Percentiles rank a stretch among this genome's conserved stretches.
phyloP scores from a whole-genome alignment of 92 coral and sea anemone species.

The Hydrozoanthus gracilis region DNA sequence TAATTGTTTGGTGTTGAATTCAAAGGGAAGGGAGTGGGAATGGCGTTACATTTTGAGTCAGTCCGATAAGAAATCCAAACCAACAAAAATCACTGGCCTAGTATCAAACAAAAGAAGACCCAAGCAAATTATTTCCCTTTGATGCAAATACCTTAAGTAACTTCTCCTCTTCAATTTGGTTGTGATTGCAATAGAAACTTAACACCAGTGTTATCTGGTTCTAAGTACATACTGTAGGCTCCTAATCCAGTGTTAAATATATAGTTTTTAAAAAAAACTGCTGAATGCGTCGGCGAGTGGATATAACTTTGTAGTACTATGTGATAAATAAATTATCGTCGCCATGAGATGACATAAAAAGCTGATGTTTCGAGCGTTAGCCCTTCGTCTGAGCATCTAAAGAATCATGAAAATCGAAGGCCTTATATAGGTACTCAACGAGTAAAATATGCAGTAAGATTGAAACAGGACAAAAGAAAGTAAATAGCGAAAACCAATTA shows the following conservation, averaged over 20 bases:
- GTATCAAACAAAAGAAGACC: neutral
- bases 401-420: too few relatives aligned
- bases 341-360: too few relatives aligned
- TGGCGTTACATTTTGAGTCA: neutral
- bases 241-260: neutral
- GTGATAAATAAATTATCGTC: too few relatives aligned
- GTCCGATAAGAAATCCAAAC: neutral
- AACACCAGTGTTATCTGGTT: neutral
- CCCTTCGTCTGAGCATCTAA: neutral
- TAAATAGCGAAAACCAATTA: too few relatives aligned
- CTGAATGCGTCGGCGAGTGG: too few relatives aligned
- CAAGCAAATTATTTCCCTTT: neutral
- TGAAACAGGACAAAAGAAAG: too few relatives aligned
- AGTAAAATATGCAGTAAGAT: too few relatives aligned
- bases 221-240: neutral
- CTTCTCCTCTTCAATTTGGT: neutral
- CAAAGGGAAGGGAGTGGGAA: neutral
- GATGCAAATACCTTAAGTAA: neutral
- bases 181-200: too few relatives aligned
- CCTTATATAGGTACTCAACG: too few relatives aligned
- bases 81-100: neutral
- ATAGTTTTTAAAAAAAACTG: neutral
- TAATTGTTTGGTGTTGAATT: neutral
- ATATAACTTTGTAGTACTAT: too few relatives aligned
- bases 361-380: neutral